Conservation (phyloP, 2,797 vertebrate species). For the Sarcoramphus papa region DNA sequence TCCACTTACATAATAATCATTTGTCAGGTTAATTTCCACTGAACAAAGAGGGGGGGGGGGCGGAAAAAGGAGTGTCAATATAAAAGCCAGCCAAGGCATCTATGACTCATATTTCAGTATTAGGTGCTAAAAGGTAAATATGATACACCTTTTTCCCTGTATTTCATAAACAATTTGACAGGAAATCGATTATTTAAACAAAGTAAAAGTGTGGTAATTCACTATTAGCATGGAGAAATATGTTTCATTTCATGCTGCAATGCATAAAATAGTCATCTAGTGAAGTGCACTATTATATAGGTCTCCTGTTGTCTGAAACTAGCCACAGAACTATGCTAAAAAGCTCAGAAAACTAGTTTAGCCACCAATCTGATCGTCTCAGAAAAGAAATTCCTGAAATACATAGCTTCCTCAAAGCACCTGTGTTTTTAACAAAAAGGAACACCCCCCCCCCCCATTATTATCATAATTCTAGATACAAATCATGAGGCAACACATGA, state of each 20-base stretch:
- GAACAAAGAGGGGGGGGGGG: background rate
- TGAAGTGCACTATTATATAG: background rate
- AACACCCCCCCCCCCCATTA: background rate
- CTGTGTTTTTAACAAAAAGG: background rate
- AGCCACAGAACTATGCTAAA: background rate
- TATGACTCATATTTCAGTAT: background rate
- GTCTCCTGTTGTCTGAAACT: background rate
- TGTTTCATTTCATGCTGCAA: background rate
- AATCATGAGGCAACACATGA: background rate
- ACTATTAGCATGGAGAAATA: background rate
- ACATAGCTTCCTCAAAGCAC: background rate
- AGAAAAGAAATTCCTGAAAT: background rate
- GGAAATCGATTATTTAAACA: background rate
- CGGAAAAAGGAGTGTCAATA: background rate
- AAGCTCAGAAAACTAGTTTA: background rate
- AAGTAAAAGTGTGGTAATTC: background rate
- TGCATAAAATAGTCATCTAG: background rate
- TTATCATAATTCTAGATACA: background rate
- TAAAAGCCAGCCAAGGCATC: background rate
- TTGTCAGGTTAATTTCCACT: constrained; percentile 92
- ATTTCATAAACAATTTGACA: background rate
- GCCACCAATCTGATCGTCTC: background rate
- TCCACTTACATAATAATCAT: constrained; percentile 89
- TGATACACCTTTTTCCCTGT: background rate
- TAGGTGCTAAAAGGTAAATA: background rate